Base-by-base conservation (phyloP, 2,797 vertebrate genomes). In the Lutjanus argentimaculatus region DNA sequence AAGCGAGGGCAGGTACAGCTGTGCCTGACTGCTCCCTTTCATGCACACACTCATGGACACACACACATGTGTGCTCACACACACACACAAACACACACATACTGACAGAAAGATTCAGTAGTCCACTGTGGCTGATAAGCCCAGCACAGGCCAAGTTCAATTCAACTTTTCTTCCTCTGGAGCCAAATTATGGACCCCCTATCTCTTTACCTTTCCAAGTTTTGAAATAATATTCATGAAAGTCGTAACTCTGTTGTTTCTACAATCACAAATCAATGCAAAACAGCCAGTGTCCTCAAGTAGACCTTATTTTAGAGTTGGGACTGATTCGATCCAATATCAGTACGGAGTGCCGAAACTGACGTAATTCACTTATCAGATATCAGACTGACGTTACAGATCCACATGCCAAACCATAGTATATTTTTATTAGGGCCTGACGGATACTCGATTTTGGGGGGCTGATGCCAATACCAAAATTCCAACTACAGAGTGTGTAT, bases 1-100 rank as follows among this genome's bases (percentile, higher is more conserved):
- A 92, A 90, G 89, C 84, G 85, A 85, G 79, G 79, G 79, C 88
- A 90, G 90, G 85, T 93, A 90, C 91, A 94, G 91, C 92, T 93
- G 89, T 82, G 91, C 68, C 78, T 87, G 89, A 90, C 81, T 89
- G 91, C 88, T 66, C 79, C 75, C 77, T 73, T 82, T 75, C 57
- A 62, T 21, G 70, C 65, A 72, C 52, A 75, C 80, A 73, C 30
- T 3, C 80, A 66, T 53, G 45, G 45, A 25, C 75, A 61, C 36
- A 59, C 19, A 48, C 52, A 65, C 46, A 45, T 21, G 40, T 49
- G 22, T 45, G 40, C 59, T 55, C 62, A 73, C 45, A 52, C 64
- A 78, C 19, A 55, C 61, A 53, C 72, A 22, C 42, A 51, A 16
- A 22, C 48, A 52, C 75, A 52, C 30, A 58, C n/a, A 43, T 42